Percentiles rank a stretch among this genome's conserved stretches.
phyloP scores from a whole-genome alignment of 2,113 vertebrate species.

The Climacteris rufus region DNA sequence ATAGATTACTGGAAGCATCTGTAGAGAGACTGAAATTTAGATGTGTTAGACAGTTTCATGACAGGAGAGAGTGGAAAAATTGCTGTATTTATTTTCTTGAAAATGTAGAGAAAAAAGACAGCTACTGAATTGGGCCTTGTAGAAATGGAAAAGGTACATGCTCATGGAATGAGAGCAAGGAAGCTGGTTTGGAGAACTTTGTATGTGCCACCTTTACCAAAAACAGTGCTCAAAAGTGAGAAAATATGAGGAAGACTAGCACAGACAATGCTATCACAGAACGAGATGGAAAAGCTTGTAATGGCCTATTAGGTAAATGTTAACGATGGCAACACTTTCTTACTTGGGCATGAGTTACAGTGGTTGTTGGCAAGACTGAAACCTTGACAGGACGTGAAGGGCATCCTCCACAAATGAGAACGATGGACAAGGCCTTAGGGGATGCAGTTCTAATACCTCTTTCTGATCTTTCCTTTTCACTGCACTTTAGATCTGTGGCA shows the following conservation, averaged over 20 bases:
- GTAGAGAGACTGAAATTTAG: not conserved
- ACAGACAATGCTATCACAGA: not conserved
- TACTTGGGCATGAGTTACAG: not conserved
- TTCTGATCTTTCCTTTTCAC: not conserved
- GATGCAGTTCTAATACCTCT: not conserved
- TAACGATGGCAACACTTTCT: not conserved
- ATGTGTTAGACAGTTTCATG: slow-evolving; percentile 14
- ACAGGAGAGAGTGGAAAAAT: not conserved
- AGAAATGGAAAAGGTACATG: not conserved
- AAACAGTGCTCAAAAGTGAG: not conserved
- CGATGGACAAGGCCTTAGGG: not conserved
- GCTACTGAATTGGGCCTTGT: not conserved
- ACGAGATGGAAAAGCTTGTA: not conserved
- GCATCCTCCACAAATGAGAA: not conserved
- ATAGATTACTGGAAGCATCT: slow-evolving; percentile 10
- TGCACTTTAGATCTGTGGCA: not conserved
- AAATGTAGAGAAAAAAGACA: not conserved
- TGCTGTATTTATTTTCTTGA: not conserved
- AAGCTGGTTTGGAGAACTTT: not conserved
- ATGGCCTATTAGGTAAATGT: not conserved
- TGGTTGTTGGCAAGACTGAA: not conserved
- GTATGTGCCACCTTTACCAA: not conserved
- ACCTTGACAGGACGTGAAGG: not conserved
- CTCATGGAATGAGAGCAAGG: not conserved
- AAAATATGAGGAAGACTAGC: not conserved